Evolutionary conservation across 2,797 vertebrate genomes (phyloP).

Genomic region (Paedocypris micromegethes): DNA sequence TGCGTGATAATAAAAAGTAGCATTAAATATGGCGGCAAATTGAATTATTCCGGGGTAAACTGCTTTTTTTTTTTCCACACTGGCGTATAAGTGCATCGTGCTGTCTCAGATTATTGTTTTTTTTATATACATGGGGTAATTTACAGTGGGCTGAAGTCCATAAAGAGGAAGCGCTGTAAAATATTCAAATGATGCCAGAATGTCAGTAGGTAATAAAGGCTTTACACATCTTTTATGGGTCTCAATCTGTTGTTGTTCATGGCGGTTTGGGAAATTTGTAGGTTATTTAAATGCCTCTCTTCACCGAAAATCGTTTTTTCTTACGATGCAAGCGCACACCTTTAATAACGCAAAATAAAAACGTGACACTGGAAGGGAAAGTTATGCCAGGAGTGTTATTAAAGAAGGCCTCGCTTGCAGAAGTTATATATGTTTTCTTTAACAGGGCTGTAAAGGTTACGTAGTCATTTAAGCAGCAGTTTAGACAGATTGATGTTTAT

Average conservation of each 20-base stretch:
- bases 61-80: not conserved
- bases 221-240: slow-evolving; percentile 66
- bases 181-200: slow-evolving; percentile 71
- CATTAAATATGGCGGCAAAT: slow-evolving; percentile 89
- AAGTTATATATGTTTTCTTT: slow-evolving; percentile 48
- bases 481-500: slow-evolving; percentile 75
- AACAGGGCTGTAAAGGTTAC: slow-evolving; percentile 73
- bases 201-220: slow-evolving; percentile 69
- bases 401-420: slow-evolving; percentile 46
- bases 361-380: slow-evolving; percentile 50
- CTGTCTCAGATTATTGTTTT: slow-evolving; percentile 73
- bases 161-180: slow-evolving; percentile 70
- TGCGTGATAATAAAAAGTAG: slow-evolving; percentile 86
- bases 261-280: slow-evolving; percentile 60
- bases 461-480: slow-evolving; percentile 73
- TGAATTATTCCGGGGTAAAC: slow-evolving; percentile 87
- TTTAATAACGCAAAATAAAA: slow-evolving; percentile 55
- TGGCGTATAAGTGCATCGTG: slow-evolving; percentile 73
- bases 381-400: slow-evolving; percentile 58
- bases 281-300: slow-evolving; percentile 53
- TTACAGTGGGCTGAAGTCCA: slow-evolving; percentile 64
- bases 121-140: slow-evolving; percentile 79
- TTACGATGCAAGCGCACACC: slow-evolving; percentile 45
- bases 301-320: slow-evolving; percentile 40
- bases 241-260: slow-evolving; percentile 75